Evolutionary conservation across 2,888 invertebrate species (phyloP).

Genomic region (Drosophila rellima): DNA sequence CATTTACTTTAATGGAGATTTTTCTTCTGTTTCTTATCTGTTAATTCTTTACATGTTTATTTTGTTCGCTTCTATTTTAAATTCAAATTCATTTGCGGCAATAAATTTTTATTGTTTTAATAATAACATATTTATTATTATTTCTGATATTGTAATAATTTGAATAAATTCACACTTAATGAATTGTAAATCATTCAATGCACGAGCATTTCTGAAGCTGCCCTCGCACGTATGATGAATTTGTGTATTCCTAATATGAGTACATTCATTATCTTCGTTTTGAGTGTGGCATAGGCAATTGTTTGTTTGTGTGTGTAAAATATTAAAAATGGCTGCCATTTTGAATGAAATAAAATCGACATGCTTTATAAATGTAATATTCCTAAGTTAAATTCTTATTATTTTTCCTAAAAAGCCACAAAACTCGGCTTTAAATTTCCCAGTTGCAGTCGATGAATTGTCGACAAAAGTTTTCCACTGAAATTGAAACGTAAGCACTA

Average conservation of each 20-base stretch:
- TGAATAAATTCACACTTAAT: neutral
- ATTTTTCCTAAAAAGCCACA: constrained; percentile 22
- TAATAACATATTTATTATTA: neutral
- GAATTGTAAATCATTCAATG: constrained; percentile 17
- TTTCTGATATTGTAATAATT: neutral
- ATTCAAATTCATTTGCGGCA: neutral
- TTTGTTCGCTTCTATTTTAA: neutral
- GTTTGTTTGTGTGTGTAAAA: neutral
- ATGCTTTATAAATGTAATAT: constrained; percentile 30
- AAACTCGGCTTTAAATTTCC: constrained; percentile 31
- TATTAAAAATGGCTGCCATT: constrained; percentile 49
- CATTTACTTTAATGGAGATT: neutral
- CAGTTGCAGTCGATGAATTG: constrained; percentile 15
- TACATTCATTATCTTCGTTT: constrained; percentile 17
- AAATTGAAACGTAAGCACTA: constrained; percentile 52
- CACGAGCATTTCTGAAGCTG: constrained; percentile 33
- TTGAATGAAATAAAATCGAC: constrained; percentile 37
- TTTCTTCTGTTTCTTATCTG: neutral
- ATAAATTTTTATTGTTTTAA: neutral
- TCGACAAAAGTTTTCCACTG: constrained; percentile 31
- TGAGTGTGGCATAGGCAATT: constrained; percentile 9
- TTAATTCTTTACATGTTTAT: too few relatives aligned
- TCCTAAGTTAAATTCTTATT: constrained; percentile 15
- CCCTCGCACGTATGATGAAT: constrained; percentile 41
- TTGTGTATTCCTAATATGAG: constrained; percentile 25